Base-by-base conservation (phyloP, 2,888 invertebrate species). In the Caradrina clavipalpis region DNA sequence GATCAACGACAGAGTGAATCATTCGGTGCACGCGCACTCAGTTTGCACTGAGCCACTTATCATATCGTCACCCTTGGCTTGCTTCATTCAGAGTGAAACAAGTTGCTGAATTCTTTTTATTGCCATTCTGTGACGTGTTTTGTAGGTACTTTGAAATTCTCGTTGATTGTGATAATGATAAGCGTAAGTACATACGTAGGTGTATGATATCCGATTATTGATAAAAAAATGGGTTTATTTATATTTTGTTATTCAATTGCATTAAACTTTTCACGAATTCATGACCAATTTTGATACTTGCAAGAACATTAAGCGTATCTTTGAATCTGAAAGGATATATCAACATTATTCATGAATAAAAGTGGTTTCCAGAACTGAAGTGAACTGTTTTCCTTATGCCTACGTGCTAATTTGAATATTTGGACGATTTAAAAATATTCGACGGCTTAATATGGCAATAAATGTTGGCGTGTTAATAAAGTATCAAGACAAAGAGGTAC, bases 11-110 rank as follows among this genome's bases (percentile, higher is more conserved):
- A 62, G 73, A 60, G 53, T 76, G 84, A 82, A 60, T 82, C 83
- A 81, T 54, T 73, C 53, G 22, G 91, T 90, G 79, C 91, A 57
- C 73, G 71, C 68, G 90, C 78, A 91, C 92, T 60, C 4, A 86
- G 68, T 73, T 85, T 62, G 90, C 78, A 91, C 90, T 65, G 69
- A 79, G 66, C 70, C 62, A 56, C 63, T 67, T 61, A 76, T 63
- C 74, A 78, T 63, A 75, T 75, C 64, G 68, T 76, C 79, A 79
- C 21, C 71, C 76, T 70, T 79, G 81, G 69, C 35, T 50, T 35
- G 67, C 49, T 78, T 80, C 54, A 82, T 80, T 67, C 72, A 63
- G 60, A 73, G 72, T 50, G 64, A 67, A 78, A 82, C 80, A 68
- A 78, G 70, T 71, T 73, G 45, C 45, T 35, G 42, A 55, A 22